Evolutionary conservation across 2,113 vertebrate genomes (phyloP).

Genomic region (Gallinago jamesoni): DNA sequence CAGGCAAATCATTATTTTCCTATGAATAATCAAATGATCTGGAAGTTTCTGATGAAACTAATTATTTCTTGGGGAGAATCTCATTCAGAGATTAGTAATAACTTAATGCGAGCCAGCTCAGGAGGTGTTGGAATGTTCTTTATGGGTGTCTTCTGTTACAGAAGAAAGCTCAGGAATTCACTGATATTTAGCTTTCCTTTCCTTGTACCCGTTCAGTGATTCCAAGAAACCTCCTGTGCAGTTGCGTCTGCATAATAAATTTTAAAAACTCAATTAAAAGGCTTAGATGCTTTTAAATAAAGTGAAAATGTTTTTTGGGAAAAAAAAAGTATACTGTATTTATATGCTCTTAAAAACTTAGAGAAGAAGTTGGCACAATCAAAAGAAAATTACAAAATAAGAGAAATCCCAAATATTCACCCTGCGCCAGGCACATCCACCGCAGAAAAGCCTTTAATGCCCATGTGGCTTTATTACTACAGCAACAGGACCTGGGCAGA

Average conservation of each 20-base stretch:
- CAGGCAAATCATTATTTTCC: not conserved
- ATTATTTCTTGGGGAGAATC: not conserved
- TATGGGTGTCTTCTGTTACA: not conserved
- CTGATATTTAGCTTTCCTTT: not conserved
- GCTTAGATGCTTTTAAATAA: not conserved
- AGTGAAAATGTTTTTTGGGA: not conserved
- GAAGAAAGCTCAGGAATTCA: not conserved
- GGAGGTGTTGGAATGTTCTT: not conserved
- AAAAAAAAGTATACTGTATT: not conserved
- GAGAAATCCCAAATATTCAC: not conserved
- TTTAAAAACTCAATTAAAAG: not conserved
- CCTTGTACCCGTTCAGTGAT: not conserved
- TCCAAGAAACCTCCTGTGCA: not conserved
- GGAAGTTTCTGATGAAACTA: not conserved
- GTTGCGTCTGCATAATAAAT: not conserved
- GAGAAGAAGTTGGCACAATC: not conserved
- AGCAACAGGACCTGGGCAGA: not conserved
- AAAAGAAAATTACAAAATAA: not conserved
- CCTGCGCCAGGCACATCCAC: not conserved
- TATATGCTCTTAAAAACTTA: not conserved
- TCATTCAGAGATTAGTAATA: not conserved
- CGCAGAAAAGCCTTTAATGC: slow-evolving; percentile 42
- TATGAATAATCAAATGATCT: not conserved
- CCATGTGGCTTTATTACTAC: not conserved
- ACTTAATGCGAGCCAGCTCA: not conserved